A percentile compares a stretch with the other conserved stretches of the same genome.
Evolutionary conservation across 2,888 invertebrate genomes (phyloP).

Genomic region (Mactromeris polynyma): DNA sequence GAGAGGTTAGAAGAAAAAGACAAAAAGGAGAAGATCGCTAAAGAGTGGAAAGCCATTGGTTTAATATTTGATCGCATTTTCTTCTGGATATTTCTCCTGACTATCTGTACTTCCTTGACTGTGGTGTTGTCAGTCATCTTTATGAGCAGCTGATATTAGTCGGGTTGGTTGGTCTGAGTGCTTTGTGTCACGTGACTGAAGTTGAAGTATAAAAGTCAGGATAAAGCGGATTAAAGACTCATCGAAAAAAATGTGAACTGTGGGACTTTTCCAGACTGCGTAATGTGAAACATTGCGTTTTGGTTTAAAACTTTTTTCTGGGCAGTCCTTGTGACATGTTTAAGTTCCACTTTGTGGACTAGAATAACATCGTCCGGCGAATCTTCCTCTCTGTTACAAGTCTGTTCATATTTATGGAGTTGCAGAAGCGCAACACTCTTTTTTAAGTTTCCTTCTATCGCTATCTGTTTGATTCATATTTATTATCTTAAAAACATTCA

Average conservation of each 20-base stretch:
- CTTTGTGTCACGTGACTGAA: conserved; percentile 30
- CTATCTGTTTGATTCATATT: conserved; percentile 10
- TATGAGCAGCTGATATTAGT: conserved; percentile 62
- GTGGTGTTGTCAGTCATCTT: conserved; percentile 81
- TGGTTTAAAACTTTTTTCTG: background rate
- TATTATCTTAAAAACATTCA: background rate
- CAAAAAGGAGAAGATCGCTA: conserved; percentile 80
- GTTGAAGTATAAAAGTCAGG: background rate
- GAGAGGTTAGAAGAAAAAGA: conserved; percentile 83
- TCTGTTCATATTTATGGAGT: background rate
- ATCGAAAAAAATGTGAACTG: background rate
- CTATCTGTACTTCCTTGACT: conserved; percentile 83
- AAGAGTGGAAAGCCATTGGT: conserved; percentile 86
- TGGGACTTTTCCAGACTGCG: background rate
- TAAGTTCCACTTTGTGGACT: background rate
- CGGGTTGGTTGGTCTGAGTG: conserved; percentile 50
- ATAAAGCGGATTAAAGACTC: background rate
- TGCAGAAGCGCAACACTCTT: conserved; percentile 8
- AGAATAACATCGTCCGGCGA: background rate
- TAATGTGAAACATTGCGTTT: background rate
- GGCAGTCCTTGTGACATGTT: background rate
- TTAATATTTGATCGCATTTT: conserved; percentile 86
- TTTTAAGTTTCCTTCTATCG: background rate
- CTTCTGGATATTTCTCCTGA: conserved; percentile 84
- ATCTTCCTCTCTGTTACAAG: background rate